Percentiles rank a stretch among this genome's conserved stretches.
phyloP scores from a whole-genome alignment of 2,113 vertebrate species.

The Nyctibius bracteatus region DNA sequence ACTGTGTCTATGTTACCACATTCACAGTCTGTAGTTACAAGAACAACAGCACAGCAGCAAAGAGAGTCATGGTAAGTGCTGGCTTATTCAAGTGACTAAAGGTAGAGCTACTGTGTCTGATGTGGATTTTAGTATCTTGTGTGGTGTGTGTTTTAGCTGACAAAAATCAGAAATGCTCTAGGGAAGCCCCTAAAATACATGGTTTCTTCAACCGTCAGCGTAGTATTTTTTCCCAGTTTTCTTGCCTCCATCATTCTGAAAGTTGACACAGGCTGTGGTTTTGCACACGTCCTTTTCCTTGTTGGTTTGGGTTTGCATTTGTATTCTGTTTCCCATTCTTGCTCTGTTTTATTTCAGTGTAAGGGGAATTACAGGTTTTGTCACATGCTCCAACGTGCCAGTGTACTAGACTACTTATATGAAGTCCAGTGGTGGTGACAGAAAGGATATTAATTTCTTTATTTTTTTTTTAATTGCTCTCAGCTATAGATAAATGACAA shows the following conservation, averaged over 20 bases:
- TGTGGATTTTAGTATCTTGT: not conserved
- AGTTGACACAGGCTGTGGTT: not conserved
- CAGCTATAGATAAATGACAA: not conserved
- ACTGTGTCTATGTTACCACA: too few relatives aligned
- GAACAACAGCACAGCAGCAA: not conserved
- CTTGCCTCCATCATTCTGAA: constrained; percentile 26
- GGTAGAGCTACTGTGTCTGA: not conserved
- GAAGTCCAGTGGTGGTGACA: not conserved
- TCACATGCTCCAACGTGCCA: not conserved
- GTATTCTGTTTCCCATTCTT: constrained; percentile 2
- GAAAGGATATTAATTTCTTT: not conserved
- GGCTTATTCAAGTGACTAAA: not conserved
- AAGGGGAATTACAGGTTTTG: not conserved
- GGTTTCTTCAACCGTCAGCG: constrained; percentile 6
- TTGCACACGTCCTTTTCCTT: not conserved
- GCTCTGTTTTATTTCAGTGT: not conserved
- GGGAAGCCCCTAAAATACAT: constrained; percentile 35
- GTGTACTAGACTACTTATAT: not conserved
- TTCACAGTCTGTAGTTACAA: not conserved
- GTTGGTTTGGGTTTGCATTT: not conserved
- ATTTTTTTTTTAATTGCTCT: not conserved
- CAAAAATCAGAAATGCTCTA: not conserved
- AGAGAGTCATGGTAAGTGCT: not conserved
- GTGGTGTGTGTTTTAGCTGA: not conserved
- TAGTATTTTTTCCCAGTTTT: not conserved